A percentile compares a stretch with the other conserved stretches of the same genome.
phyloP scores from a whole-genome alignment of 2,797 vertebrate genomes.

The Pseudocheirus occidentalis region DNA sequence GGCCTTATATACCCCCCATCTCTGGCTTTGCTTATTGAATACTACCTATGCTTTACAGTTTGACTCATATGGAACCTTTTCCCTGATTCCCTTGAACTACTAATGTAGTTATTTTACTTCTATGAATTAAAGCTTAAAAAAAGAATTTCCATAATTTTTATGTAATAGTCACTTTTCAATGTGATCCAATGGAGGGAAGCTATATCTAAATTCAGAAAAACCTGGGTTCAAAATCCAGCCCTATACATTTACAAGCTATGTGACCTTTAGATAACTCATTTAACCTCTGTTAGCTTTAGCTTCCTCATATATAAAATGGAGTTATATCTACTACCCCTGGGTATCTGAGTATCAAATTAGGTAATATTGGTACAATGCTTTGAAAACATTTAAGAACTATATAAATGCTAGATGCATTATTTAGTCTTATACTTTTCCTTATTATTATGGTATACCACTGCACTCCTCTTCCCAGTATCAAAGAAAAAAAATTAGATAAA shows the following conservation, averaged over 20 bases:
- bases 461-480: not conserved
- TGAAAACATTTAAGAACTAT: not conserved
- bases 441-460: not conserved
- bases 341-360: not conserved
- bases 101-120: not conserved
- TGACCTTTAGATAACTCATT: not conserved
- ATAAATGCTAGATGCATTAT: not conserved
- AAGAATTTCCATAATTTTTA: not conserved
- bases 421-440: not conserved
- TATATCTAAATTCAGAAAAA: not conserved
- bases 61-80: not conserved
- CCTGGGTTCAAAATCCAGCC: not conserved
- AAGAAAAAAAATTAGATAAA: not conserved
- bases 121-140: not conserved
- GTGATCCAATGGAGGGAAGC: not conserved
- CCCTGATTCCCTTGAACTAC: not conserved
- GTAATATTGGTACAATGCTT: not conserved
- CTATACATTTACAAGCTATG: not conserved
- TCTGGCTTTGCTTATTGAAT: not conserved
- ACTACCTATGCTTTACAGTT: not conserved
- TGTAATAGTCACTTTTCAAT: not conserved
- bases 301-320: not conserved
- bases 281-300: not conserved
- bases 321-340: not conserved
- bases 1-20: not conserved